Base-by-base conservation (phyloP, 1,140 invertebrate genomes). In the Lucilia sericata region DNA sequence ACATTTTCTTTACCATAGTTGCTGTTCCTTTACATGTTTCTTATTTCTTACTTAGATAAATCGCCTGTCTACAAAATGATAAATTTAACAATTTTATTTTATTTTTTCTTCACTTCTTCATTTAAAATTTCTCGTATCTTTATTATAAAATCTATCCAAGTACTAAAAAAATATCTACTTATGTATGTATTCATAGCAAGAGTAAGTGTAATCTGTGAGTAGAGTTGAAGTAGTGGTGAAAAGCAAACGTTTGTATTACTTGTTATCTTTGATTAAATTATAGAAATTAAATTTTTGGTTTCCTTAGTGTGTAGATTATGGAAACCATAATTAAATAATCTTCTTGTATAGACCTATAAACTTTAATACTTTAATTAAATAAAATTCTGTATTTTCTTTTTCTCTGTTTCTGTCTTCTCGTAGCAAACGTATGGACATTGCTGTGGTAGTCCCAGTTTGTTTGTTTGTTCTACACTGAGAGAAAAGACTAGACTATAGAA, bases 301-400 rank as follows among this genome's bases (percentile, higher is more conserved):
- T 70, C n/a, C 65, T 70, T 70, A 70, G 65, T 21, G 21, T n/a
- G 14, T 51, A 49, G 12, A 21, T 80, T 80, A 21, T 12, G 21
- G 19, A 80, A 49, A 80, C 19, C 47, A 80, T 80, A 80, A 80
- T 80, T 80, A 80, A 80, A 80, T 80, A 80, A 80, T 49, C 76
- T 17, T 25, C 76, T 80, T 80, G n/a, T 25, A 80, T 51, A 80
- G 76, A 80, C 42, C 76, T 80, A 21, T 80, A 49, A 49, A 80
- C 76, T 80, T 80, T 80, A 80, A 80, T 51, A 78, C 75, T 78
- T 78, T 78, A 78, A 78, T 78, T 78, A 78, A 78, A 78, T 78
- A 42, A 78, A 78, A 78, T 42, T 42, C 7, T 42, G 5, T 42
- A 8, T 42, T 42, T 42, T 42, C 42, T 2, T 42, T 42, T 42